These are phyloP conservation scores for Siniperca undulata DNA, from an alignment of 2,797 vertebrate genomes.

Conservation along the genomic window DNA sequence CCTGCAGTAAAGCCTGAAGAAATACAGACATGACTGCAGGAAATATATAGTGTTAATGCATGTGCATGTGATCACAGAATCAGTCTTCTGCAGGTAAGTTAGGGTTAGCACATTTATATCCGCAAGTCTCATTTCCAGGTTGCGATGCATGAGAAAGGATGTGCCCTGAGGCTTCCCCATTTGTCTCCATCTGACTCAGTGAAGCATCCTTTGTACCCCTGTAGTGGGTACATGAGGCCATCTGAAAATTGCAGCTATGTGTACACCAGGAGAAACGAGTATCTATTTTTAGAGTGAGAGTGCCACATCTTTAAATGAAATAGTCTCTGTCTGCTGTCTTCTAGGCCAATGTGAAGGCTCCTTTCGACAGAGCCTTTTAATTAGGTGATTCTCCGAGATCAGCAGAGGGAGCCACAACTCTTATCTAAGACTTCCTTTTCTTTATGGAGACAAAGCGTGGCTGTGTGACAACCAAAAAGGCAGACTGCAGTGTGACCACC, in stretches of 20 bases:
- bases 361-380: slow-evolving; percentile 61
- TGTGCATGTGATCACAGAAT: slow-evolving; percentile 41
- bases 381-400: slow-evolving; percentile 68
- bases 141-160: slow-evolving; percentile 65
- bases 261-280: slow-evolving; percentile 32
- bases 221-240: slow-evolving; percentile 41
- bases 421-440: slow-evolving; percentile 69
- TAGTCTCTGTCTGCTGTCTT: slow-evolving; percentile 37
- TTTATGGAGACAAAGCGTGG: slow-evolving; percentile 57
- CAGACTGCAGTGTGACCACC: slow-evolving; percentile 53
- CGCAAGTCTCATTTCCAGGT: slow-evolving; percentile 57
- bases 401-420: slow-evolving; percentile 80
- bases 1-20: slow-evolving; percentile 22
- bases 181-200: slow-evolving; percentile 66
- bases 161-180: slow-evolving; percentile 61
- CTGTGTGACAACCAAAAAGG: slow-evolving; percentile 62
- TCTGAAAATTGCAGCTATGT: slow-evolving; percentile 46
- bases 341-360: slow-evolving; percentile 40
- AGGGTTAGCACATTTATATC: slow-evolving; percentile 41
- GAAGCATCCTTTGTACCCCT: slow-evolving; percentile 63
- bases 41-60: slow-evolving; percentile 20
- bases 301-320: slow-evolving; percentile 55
- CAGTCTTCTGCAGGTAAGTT: slow-evolving; percentile 57
- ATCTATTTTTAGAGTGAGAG: slow-evolving; percentile 56
- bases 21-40: slow-evolving; percentile 30